Conservation (phyloP, 2,113 vertebrate genomes). For the Cyanocitta stelleri region DNA sequence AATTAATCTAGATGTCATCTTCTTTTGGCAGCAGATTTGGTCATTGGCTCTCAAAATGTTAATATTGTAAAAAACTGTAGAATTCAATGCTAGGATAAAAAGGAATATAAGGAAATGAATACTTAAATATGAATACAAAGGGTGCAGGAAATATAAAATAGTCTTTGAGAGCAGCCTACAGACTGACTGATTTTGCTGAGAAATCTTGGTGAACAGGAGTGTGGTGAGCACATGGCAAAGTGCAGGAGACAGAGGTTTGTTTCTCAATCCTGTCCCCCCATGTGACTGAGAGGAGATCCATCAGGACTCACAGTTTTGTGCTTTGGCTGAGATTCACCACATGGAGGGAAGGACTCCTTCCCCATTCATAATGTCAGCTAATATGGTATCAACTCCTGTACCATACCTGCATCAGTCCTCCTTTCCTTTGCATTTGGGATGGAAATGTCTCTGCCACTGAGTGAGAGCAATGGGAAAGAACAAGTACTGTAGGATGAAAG, state of each 20-base stretch:
- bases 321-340: not conserved
- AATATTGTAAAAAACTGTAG: not conserved
- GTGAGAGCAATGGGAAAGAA: not conserved
- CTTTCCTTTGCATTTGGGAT: not conserved
- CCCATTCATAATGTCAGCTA: not conserved
- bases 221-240: not conserved
- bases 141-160: not conserved
- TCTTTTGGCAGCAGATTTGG: not conserved
- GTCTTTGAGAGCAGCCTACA: not conserved
- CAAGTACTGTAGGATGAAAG: not conserved
- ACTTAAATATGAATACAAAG: not conserved
- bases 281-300: not conserved
- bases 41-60: not conserved
- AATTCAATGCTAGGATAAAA: not conserved
- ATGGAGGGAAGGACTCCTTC: not conserved
- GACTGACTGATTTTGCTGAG: not conserved
- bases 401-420: not conserved
- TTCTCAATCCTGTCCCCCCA: not conserved
- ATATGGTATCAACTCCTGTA: not conserved
- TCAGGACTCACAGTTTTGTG: not conserved
- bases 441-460: not conserved
- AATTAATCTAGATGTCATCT: not conserved
- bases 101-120: not conserved
- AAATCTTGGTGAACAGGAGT: not conserved
- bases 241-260: not conserved